These are phyloP conservation scores for Heterocephalus glaber DNA, from an alignment of 2,113 vertebrate species.

Conservation along the genomic window DNA sequence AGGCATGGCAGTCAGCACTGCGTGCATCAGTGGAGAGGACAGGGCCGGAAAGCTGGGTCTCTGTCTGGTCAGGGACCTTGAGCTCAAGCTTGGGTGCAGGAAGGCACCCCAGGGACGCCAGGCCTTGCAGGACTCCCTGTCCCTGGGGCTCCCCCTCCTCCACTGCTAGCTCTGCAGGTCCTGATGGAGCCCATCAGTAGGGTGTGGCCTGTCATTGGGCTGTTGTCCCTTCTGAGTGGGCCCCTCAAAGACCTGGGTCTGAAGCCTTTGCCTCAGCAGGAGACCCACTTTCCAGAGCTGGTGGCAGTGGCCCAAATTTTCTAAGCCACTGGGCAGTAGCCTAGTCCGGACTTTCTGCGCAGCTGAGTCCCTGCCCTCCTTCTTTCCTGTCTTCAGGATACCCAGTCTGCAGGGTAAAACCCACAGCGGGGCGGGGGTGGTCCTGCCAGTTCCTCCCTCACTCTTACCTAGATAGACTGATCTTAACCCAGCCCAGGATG, in stretches of 20 bases:
- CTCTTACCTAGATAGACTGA: neutral
- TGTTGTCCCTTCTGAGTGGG: neutral
- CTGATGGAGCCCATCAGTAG: neutral
- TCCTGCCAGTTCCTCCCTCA: neutral
- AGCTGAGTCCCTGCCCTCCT: neutral
- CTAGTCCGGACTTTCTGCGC: neutral
- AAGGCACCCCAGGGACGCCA: neutral
- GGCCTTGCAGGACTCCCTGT: neutral
- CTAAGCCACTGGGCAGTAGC: neutral
- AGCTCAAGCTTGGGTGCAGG: neutral
- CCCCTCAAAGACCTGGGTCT: neutral
- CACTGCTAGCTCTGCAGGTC: neutral
- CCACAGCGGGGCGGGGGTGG: neutral
- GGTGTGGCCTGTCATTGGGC: neutral
- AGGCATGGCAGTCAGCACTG: neutral
- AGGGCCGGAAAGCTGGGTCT: neutral
- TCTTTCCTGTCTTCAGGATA: neutral
- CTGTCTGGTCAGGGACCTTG: neutral
- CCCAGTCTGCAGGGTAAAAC: neutral
- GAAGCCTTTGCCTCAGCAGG: neutral
- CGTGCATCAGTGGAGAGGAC: slow-evolving; percentile 24
- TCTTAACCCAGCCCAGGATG: neutral
- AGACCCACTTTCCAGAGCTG: neutral
- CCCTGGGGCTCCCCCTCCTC: neutral
- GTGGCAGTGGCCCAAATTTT: neutral